These are phyloP conservation scores for Enteromius anoplus DNA, from an alignment of 2,797 vertebrate genomes.

Conservation along the genomic window DNA sequence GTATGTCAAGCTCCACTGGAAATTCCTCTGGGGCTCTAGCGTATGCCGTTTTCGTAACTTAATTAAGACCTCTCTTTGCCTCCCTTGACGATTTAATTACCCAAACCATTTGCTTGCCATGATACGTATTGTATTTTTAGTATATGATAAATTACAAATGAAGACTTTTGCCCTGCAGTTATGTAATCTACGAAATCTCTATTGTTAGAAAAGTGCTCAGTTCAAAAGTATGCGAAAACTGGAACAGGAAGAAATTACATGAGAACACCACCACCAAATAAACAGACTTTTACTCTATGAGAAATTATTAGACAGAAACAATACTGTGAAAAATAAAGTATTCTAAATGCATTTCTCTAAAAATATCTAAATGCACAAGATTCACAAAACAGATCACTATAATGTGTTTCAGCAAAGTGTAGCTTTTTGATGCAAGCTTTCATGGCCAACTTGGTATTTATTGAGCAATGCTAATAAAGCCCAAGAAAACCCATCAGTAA, in stretches of 20 bases:
- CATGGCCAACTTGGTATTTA: background rate
- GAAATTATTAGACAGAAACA: background rate
- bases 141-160: slow-evolving; percentile 41
- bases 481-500: background rate
- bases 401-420: background rate
- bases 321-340: background rate
- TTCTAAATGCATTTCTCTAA: background rate
- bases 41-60: slow-evolving; percentile 44
- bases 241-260: slow-evolving; percentile 6
- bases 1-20: slow-evolving; percentile 55
- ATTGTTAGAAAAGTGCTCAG: slow-evolving; percentile 21
- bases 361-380: background rate
- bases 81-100: slow-evolving; percentile 59
- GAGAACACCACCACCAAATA: background rate
- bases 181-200: slow-evolving; percentile 18
- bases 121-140: slow-evolving; percentile 55
- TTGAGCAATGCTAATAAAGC: background rate
- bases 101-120: slow-evolving; percentile 39
- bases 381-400: background rate
- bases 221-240: slow-evolving; percentile 14
- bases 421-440: background rate
- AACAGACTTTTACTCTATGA: background rate
- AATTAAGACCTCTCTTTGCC: slow-evolving; percentile 56
- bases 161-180: slow-evolving; percentile 29
- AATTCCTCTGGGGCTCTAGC: slow-evolving; percentile 51